phyloP scores from a whole-genome alignment of 2,797 vertebrate genomes.

The Erethizon dorsatum region DNA sequence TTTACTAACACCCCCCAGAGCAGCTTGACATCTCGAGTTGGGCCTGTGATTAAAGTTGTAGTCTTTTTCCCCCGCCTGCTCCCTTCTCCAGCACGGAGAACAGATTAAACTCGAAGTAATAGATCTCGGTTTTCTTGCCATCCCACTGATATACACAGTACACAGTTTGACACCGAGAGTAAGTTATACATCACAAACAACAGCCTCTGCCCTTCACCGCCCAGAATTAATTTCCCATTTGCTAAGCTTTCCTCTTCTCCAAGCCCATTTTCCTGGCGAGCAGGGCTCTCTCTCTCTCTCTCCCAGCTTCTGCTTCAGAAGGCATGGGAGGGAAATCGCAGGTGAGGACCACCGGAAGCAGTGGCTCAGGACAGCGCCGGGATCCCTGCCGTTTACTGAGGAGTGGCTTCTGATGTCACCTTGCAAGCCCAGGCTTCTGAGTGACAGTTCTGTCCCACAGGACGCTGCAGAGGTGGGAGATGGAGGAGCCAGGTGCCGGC shows the following conservation, averaged over 20 bases:
- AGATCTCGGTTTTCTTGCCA: conserved; percentile 68
- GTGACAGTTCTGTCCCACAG: background rate
- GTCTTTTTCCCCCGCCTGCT: conserved; percentile 62
- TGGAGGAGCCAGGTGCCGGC: background rate
- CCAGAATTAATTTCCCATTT: conserved; percentile 72
- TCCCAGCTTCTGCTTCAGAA: background rate
- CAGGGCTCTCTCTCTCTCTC: background rate
- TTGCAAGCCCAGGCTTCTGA: background rate
- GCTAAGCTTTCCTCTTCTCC: conserved; percentile 42
- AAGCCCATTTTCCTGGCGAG: conserved; percentile 19
- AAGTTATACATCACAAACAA: conserved; percentile 78
- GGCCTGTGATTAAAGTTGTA: conserved; percentile 75
- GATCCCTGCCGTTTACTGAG: fast-evolving
- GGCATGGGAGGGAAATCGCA: background rate
- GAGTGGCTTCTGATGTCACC: background rate
- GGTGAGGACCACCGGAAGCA: background rate
- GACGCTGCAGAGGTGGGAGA: background rate
- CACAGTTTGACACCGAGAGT: conserved; percentile 78
- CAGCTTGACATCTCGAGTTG: conserved; percentile 74
- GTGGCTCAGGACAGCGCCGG: background rate
- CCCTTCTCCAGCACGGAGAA: conserved; percentile 63
- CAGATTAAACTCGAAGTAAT: conserved; percentile 80
- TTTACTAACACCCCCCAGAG: conserved; percentile 64
- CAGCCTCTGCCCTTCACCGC: conserved; percentile 74
- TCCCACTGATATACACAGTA: conserved; percentile 68